Evolutionary conservation across 2,797 vertebrate genomes (phyloP), one percentile per base, ranked within the genome.

Genomic region (Enteromius unitaeniatus): DNA sequence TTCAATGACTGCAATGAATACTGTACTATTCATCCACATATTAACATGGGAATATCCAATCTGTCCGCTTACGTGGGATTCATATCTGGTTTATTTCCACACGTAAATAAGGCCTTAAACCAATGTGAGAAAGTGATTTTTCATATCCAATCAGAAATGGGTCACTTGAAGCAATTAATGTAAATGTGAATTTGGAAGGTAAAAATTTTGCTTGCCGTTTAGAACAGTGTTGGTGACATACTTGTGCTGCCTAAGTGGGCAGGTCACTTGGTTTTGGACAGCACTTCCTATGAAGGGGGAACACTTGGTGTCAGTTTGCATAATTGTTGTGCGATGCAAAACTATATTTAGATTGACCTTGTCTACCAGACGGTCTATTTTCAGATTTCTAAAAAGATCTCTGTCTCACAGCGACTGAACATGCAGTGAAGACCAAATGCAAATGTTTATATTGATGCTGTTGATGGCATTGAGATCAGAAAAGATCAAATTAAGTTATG

Each of bases 281-380:
- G 17, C 45, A 53, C 68, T 45, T 58, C 58, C 26, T 42, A 70
- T 26, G 47, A 53, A 31, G 68, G n/a, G 51, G 64, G 72, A 34
- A 26, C 37, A 78, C 81, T 67, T 21, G 40, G 60, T 79, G 76
- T 79, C 80, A 58, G 51, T 58, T 49, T 72, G 31, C 53, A 49
- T 83, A 55, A 82, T 62, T 78, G 55, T 80, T 79, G 72, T 49
- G 72, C 4, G 31, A 49, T 64, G 65, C 58, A 53, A 65, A 74
- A 70, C 75, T 79, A 88, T 86, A 82, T 86, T 88, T 84, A 88
- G 81, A 53, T 83, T 10, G 42, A 23, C 2, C 47, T 40, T 75
- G 60, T 58, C 62, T 26, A 64, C 55, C 55, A 64, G 70, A 42
- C 47, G 6, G 40, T 62, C 47, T 83, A 77, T 77, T 68, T 83